Percentiles rank a stretch among this genome's conserved stretches.
phyloP scores from a whole-genome alignment of 2,888 invertebrate genomes.

The Crioceris asparagi region DNA sequence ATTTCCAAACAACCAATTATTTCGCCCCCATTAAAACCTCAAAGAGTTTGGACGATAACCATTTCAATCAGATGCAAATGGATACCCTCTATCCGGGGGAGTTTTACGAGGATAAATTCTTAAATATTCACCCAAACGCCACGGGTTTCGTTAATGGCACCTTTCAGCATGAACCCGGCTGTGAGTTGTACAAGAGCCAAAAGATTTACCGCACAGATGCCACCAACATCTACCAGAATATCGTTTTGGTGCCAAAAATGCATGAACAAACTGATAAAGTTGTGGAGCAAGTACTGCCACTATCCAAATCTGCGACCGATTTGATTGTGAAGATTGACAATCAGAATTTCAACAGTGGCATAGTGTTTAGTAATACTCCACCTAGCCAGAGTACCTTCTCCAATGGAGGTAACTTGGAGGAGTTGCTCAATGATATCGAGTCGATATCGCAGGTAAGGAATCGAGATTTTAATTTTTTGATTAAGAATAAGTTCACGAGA shows the following conservation, averaged over 20 bases:
- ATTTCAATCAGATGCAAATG: conserved; percentile 23
- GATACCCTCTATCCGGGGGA: conserved; percentile 18
- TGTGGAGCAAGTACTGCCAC: conserved; percentile 14
- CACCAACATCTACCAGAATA: conserved; percentile 25
- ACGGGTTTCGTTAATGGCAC: no score
- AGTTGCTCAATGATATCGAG: conserved; percentile 57
- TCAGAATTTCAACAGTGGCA: conserved; percentile 25
- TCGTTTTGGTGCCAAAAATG: conserved; percentile 22
- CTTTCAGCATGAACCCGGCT: background rate
- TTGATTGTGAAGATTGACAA: conserved; percentile 36
- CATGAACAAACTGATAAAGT: conserved; percentile 8
- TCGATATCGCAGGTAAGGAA: conserved; percentile 39
- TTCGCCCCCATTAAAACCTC: conserved; percentile 28
- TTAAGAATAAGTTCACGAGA: no score
- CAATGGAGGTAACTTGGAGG: conserved; percentile 52
- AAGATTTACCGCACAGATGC: conserved; percentile 24
- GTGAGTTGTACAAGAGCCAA: conserved; percentile 15
- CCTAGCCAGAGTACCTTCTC: conserved; percentile 32
- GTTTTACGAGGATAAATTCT: no score
- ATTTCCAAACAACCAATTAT: conserved; percentile 19
- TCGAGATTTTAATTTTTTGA: background rate
- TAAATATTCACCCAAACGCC: no score
- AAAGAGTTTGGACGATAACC: conserved; percentile 29
- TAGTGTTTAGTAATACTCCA: conserved; percentile 18
- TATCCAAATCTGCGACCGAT: conserved; percentile 32